phyloP scores from a whole-genome alignment of 30 jellyfish, hydroid and myxozoan species.

The Turritopsis rubra region DNA sequence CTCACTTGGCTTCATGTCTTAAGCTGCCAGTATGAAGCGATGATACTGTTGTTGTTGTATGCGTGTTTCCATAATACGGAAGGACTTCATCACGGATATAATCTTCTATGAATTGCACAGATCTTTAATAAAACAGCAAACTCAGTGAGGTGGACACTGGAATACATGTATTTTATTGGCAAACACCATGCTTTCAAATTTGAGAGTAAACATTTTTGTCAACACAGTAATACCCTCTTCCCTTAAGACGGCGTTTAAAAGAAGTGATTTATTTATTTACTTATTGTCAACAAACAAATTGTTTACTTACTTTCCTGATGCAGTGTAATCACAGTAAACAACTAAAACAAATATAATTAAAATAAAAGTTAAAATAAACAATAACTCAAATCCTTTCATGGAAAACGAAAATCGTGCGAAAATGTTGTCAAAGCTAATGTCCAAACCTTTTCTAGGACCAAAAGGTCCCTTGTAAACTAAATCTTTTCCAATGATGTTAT shows the following conservation, averaged over 20 bases:
- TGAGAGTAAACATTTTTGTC: no score
- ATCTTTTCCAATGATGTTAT: conserved; percentile 57
- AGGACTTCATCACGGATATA: conserved; percentile 74
- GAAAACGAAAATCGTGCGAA: background rate
- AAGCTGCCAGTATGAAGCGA: conserved; percentile 66
- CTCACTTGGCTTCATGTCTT: conserved; percentile 74
- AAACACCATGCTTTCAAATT: no score
- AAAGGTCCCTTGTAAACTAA: conserved; percentile 53
- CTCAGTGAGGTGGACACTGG: no score
- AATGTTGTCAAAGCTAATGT: background rate
- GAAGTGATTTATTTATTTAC: no score
- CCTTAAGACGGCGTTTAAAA: no score
- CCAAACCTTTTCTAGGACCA: conserved; percentile 24
- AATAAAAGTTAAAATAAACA: no score
- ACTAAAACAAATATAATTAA: conserved; percentile 35
- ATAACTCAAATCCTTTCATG: background rate
- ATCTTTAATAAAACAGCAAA: conserved; percentile 16
- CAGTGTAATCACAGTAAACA: conserved; percentile 77
- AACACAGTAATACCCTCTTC: no score
- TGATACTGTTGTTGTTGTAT: conserved; percentile 78
- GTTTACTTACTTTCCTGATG: conserved; percentile 67
- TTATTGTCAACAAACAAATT: no score
- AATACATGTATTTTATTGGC: no score
- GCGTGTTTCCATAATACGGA: conserved; percentile 86
- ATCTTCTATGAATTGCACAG: conserved; percentile 63